Conservation (phyloP, 2,113 vertebrate species). For the Cettia cetti region DNA sequence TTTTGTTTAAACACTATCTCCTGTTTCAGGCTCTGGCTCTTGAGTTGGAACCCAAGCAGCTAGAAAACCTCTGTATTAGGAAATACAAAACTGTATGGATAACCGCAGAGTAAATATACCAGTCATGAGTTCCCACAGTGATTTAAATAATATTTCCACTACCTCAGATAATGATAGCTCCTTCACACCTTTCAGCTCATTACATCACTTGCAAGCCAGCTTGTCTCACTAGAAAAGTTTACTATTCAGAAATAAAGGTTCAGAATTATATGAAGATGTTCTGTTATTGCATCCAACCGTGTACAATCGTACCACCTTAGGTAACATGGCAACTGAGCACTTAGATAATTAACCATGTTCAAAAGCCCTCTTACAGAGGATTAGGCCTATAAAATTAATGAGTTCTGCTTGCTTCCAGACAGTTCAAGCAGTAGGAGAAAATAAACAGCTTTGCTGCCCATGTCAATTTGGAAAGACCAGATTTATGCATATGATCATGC, state of each 20-base stretch:
- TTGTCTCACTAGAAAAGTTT: neutral
- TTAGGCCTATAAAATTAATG: constrained; percentile 13
- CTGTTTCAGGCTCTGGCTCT: neutral
- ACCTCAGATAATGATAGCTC: neutral
- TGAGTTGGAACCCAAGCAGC: neutral
- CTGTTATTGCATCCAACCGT: neutral
- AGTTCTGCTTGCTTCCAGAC: constrained; percentile 1
- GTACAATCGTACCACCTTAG: neutral
- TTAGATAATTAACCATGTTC: neutral
- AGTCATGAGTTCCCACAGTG: neutral
- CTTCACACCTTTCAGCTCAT: neutral
- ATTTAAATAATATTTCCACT: neutral
- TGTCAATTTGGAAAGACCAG: neutral
- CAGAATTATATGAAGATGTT: neutral
- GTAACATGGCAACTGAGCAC: neutral
- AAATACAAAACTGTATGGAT: neutral
- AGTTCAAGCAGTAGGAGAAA: neutral
- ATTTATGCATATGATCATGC: neutral
- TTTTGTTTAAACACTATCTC: neutral
- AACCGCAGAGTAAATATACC: neutral
- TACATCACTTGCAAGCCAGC: neutral
- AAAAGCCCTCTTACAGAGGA: constrained; percentile 18
- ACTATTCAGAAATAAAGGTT: neutral
- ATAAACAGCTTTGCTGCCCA: constrained; percentile 10
- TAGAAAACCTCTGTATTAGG: neutral